Evolutionary conservation across 2,888 invertebrate species (phyloP).

Genomic region (Tetranychus truncatus): DNA sequence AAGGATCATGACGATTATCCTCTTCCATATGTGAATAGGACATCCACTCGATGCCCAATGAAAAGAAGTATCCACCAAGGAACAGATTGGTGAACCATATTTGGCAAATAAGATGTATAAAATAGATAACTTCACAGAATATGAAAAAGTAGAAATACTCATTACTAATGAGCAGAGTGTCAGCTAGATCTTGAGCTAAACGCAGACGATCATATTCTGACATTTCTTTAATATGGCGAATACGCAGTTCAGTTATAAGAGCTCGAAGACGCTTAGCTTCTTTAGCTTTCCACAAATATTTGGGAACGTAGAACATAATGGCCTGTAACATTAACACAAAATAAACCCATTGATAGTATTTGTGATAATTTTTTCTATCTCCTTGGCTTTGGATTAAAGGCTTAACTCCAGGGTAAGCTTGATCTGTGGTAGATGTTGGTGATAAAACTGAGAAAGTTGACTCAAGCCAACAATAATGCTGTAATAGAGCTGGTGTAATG

Average conservation of each 20-base stretch:
- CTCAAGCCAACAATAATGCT: conserved; percentile 14
- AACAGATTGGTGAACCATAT: conserved; percentile 14
- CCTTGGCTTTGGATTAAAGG: conserved; percentile 2
- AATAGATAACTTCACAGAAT: conserved; percentile 12
- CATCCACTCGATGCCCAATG: conserved; percentile 7
- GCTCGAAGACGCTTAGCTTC: conserved; percentile 9
- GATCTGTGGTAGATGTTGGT: background rate
- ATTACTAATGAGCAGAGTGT: conserved; percentile 7
- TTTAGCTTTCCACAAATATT: conserved; percentile 16
- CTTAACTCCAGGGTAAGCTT: conserved; percentile 12
- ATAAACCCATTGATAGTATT: conserved; percentile 16
- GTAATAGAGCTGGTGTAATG: conserved; percentile 2
- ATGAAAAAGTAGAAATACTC: conserved; percentile 14
- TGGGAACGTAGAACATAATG: conserved; percentile 12
- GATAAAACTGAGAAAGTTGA: conserved; percentile 7
- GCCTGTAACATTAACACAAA: conserved; percentile 14
- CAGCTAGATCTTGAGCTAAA: conserved; percentile 11
- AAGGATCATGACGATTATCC: conserved; percentile 10
- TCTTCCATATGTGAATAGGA: conserved; percentile 11
- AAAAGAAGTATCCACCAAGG: conserved; percentile 7
- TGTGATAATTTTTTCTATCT: conserved; percentile 11
- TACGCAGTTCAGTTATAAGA: conserved; percentile 9
- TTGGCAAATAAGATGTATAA: conserved; percentile 13
- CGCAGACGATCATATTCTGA: conserved; percentile 10
- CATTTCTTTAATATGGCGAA: conserved; percentile 7